Evolutionary conservation across 2,113 vertebrate genomes (phyloP), one percentile per base, ranked within the genome.

Genomic region (Psophia crepitans): DNA sequence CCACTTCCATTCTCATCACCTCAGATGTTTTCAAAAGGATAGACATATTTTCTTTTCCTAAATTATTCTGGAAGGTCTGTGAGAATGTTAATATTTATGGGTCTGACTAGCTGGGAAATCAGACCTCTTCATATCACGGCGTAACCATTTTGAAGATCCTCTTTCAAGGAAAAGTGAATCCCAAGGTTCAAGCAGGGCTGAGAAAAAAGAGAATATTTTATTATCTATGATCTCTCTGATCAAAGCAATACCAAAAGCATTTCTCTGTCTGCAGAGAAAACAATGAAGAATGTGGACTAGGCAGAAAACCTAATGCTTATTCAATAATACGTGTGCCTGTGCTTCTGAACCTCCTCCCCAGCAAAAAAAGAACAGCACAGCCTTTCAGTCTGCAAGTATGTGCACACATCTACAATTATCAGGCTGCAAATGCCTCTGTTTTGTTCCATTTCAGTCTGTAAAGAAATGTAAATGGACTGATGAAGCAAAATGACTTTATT

Each of bases 151-250:
- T 84, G 75, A 94, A 94, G 57, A 91, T 58, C 28, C 33, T 74
- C 48, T 94, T 89, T 94, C 74, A 88, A 95, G 90, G 79, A 90
- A 83, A 97, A 96, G 71, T 32, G 30, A 96, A 96, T 95, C 66
- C 94, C 84, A 71, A 80, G 81, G 73, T 94, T 97, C 90, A 87
- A 90, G 70, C 27, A 70, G 58, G 33, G 66, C 93, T 90, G 90
- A 94, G 49, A 87, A 82, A 78, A 97, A 97, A 97, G 82, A 56
- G 85, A 97, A 97, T 96, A 96, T 90, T 96, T 92, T 89, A 97
- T 93, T 87, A 96, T 73, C 26, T 79, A 5, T 87, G 90, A 78
- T 51, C 41, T 88, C 48, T 82, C 43, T 96, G 89, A 96, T 93
- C 90, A 85, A 97, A 97, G 93, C 70, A 63, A 94, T 64, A 93